phyloP scores from a whole-genome alignment of 2,888 invertebrate genomes.

The Pterostichus niger region DNA sequence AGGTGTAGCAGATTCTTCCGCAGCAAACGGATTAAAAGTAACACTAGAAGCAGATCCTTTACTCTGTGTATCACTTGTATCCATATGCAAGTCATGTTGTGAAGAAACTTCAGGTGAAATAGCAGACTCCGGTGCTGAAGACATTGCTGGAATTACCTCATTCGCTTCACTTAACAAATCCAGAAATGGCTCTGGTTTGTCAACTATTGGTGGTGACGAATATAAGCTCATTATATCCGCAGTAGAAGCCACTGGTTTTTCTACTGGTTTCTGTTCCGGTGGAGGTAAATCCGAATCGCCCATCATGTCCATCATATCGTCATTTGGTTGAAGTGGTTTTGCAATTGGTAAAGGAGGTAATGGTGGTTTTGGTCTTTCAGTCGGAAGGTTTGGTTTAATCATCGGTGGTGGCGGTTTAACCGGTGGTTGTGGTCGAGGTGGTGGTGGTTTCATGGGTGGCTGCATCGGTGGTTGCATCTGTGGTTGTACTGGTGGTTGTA shows the following conservation, averaged over 20 bases:
- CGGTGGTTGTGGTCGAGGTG: constrained; percentile 71
- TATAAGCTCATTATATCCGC: constrained; percentile 76
- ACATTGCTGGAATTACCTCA: background rate
- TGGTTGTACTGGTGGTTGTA: no score
- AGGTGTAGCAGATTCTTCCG: constrained; percentile 69
- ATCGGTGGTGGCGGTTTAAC: constrained; percentile 70
- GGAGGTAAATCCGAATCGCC: constrained; percentile 71
- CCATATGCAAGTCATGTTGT: constrained; percentile 75
- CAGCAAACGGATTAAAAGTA: constrained; percentile 78
- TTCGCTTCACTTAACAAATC: constrained; percentile 70
- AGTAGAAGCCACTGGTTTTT: constrained; percentile 75
- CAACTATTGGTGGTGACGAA: constrained; percentile 71
- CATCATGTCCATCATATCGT: constrained; percentile 75
- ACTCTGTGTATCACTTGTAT: constrained; percentile 76
- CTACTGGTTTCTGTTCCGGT: constrained; percentile 71
- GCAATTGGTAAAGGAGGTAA: constrained; percentile 55
- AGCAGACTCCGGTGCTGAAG: constrained; percentile 70
- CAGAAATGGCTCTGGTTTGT: constrained; percentile 68
- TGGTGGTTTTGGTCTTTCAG: constrained; percentile 68
- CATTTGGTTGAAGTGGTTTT: constrained; percentile 61
- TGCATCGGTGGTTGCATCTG: no score
- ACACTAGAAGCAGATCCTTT: constrained; percentile 75
- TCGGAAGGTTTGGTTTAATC: constrained; percentile 69
- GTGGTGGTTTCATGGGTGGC: constrained; percentile 73
- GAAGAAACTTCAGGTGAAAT: constrained; percentile 74